phyloP scores from a whole-genome alignment of 2,113 vertebrate species.

The Pangasianodon hypophthalmus region DNA sequence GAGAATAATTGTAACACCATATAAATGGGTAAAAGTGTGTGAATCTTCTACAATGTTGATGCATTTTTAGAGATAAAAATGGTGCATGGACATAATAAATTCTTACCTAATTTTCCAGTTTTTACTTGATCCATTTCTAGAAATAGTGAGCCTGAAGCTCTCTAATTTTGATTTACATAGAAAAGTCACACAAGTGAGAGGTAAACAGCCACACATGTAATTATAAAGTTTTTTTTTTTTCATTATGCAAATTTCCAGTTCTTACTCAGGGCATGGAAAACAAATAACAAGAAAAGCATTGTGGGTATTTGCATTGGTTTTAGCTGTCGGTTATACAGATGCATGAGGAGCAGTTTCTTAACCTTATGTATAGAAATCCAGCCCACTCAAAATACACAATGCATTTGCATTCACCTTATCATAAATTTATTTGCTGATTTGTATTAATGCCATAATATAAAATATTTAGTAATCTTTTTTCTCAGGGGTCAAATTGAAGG shows the following conservation, averaged over 20 bases:
- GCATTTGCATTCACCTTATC: conserved; percentile 66
- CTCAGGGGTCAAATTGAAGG: conserved; percentile 68
- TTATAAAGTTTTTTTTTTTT: background rate
- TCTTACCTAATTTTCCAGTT: background rate
- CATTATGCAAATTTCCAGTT: conserved; percentile 3
- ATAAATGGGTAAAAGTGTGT: conserved; percentile 23
- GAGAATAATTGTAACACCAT: conserved; percentile 39
- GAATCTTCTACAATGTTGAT: background rate
- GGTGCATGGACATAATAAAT: background rate
- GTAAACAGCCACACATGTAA: conserved; percentile 21
- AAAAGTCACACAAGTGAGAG: background rate
- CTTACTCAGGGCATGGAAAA: background rate
- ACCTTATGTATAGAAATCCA: conserved; percentile 30
- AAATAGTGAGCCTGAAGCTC: background rate
- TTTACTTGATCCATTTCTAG: background rate
- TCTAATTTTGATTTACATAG: background rate
- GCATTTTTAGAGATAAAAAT: background rate
- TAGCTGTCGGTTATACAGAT: background rate
- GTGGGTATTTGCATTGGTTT: conserved; percentile 11
- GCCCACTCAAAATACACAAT: conserved; percentile 33
- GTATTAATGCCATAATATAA: conserved; percentile 68
- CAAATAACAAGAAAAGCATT: conserved; percentile 2
- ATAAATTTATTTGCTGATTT: conserved; percentile 66
- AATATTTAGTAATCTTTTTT: conserved; percentile 70
- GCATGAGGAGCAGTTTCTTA: background rate